phyloP scores from a whole-genome alignment of 2,888 invertebrate genomes.

The Thalpophila matura region DNA sequence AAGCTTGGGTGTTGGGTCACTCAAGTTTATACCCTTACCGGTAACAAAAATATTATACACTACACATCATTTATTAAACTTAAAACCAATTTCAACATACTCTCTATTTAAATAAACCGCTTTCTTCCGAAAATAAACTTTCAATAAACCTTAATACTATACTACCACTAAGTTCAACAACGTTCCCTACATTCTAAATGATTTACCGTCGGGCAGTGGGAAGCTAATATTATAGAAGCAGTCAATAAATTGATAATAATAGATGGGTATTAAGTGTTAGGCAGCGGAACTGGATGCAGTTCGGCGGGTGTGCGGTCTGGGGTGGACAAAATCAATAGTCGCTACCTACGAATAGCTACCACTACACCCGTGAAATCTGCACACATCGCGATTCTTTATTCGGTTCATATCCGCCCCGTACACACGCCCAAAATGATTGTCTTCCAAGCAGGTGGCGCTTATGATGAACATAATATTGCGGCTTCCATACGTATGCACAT shows the following conservation, averaged over 20 bases:
- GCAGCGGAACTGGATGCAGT: slow-evolving; percentile 78
- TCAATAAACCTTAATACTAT: slow-evolving; percentile 13
- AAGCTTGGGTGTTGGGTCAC: slow-evolving; percentile 23
- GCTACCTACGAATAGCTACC: slow-evolving; percentile 84
- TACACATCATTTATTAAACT: no score
- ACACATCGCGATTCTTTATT: slow-evolving; percentile 87
- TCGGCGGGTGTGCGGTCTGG: slow-evolving; percentile 82
- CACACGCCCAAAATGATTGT: slow-evolving; percentile 75
- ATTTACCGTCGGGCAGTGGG: slow-evolving; percentile 39
- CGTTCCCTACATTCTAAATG: slow-evolving; percentile 19
- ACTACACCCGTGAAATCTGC: slow-evolving; percentile 83
- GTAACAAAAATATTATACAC: no score
- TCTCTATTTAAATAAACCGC: background rate
- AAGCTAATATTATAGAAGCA: slow-evolving; percentile 66
- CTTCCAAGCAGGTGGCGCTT: slow-evolving; percentile 81
- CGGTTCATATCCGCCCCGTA: slow-evolving; percentile 77
- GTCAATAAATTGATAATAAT: slow-evolving; percentile 84
- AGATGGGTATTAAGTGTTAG: slow-evolving; percentile 78
- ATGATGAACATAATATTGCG: slow-evolving; percentile 67
- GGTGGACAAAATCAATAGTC: slow-evolving; percentile 90
- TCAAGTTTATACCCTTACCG: slow-evolving; percentile 20
- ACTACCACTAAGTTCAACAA: slow-evolving; percentile 26
- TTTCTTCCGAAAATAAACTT: background rate
- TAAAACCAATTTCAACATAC: background rate
- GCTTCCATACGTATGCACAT: slow-evolving; percentile 61